Base-by-base conservation (phyloP, 2,113 vertebrate species). In the Spermophilus dauricus region DNA sequence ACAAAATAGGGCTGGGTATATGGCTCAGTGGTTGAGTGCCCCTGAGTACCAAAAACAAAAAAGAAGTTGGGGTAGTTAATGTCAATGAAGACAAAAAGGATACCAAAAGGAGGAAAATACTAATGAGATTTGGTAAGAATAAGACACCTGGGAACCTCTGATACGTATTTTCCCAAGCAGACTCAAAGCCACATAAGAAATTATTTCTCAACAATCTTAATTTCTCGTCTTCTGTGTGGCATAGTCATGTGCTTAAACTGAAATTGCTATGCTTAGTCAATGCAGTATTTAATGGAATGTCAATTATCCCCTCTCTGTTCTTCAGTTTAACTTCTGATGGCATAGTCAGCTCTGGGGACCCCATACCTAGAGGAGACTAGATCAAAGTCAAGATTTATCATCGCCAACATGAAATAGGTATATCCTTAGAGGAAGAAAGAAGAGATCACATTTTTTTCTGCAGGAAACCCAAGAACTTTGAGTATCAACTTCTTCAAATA, bases 401-500 rank as follows among this genome's bases (percentile, higher is more conserved):
- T 88, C 26, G 93, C 92, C 85, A 89, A 75, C 34, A 77, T 81
- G 18, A 87, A 94, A 83, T 8, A n/a, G 73, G 63, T 70, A 86
- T 95, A 65, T 77, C 67, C 39, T 93, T 95, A 92, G 32, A 94
- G 42, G 28, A 95, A 81, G 56, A 78, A 96, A 84, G 30, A 53
- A 89, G 67, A 61, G 69, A 94, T 91, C 42, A 69, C 65, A n/a
- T 89, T 93, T 96, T 97, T 97, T 67, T 90, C 69, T 82, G 42
- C 42, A 92, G 69, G 51, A 93, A 97, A 95, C 42, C 76, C 39
- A 82, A 94, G 75, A 94, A 56, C 39, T 88, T 48, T 13, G 22
- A 45, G 51, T 97, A 63, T 97, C 91, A 89, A 28, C 95, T 93
- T 96, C 91, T 84, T 91, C 69, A 97, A 93, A 93, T 45, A 92